Conservation (phyloP, 2,113 vertebrate species). For the Gopherus flavomarginatus region DNA sequence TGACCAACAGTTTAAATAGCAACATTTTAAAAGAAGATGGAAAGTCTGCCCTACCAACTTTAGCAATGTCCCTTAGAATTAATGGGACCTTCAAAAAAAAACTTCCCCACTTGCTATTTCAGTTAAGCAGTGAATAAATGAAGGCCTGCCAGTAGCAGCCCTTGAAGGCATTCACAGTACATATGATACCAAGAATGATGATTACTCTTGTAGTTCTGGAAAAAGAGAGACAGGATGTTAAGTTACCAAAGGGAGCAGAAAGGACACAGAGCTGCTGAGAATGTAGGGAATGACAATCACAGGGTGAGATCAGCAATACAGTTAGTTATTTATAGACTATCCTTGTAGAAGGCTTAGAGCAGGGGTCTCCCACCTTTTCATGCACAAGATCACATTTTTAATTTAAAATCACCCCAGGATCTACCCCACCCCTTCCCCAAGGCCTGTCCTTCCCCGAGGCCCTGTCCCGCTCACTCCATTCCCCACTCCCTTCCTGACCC, state of each 20-base stretch:
- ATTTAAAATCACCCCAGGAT: too few species aligned
- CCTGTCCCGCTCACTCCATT: too few species aligned
- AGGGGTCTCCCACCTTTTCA: too few species aligned
- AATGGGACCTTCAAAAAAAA: background rate
- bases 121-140: background rate
- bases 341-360: background rate
- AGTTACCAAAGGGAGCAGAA: background rate
- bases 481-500: too few species aligned
- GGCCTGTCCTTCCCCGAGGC: too few species aligned
- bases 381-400: too few species aligned
- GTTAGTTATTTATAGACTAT: background rate
- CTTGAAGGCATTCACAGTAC: background rate
- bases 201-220: background rate
- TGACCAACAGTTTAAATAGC: rapidly evolving
- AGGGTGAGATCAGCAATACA: background rate
- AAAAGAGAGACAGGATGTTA: background rate
- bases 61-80: background rate
- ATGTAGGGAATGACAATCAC: background rate
- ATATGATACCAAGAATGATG: background rate
- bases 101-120: background rate
- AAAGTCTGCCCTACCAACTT: background rate
- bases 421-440: too few species aligned
- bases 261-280: background rate
- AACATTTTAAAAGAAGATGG: background rate
- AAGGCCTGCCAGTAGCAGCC: background rate